Evolutionary conservation across 2,113 vertebrate genomes (phyloP).

Genomic region (Spermophilus dauricus): DNA sequence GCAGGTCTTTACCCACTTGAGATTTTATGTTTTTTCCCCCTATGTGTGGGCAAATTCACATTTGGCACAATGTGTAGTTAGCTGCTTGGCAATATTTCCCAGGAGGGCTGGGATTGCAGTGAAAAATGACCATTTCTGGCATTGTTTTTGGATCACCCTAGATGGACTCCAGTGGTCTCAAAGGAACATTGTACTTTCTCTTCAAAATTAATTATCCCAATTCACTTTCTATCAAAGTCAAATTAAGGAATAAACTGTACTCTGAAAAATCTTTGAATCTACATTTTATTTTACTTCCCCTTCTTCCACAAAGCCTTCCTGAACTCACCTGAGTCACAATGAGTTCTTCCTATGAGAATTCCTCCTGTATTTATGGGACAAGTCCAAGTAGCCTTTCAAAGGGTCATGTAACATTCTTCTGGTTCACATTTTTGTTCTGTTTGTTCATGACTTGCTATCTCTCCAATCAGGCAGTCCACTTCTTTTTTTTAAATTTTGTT

Average conservation of each 20-base stretch:
- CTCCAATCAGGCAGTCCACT: not conserved
- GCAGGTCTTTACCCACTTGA: not conserved
- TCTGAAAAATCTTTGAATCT: not conserved
- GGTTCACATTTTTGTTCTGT: not conserved
- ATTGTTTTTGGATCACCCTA: not conserved
- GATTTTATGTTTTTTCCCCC: conserved; percentile 20
- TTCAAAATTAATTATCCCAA: conserved; percentile 13
- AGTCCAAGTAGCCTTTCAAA: not conserved
- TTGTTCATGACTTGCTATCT: not conserved
- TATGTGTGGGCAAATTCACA: not conserved
- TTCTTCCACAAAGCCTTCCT: not conserved
- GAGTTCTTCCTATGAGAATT: conserved; percentile 20
- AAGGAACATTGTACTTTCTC: not conserved
- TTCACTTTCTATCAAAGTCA: conserved; percentile 21
- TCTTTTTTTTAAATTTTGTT: not conserved
- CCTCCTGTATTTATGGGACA: not conserved
- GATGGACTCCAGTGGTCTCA: not conserved
- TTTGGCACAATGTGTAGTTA: not conserved
- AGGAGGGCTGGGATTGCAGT: not conserved
- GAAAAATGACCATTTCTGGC: conserved; percentile 39
- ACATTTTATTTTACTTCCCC: not conserved
- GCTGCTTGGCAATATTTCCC: conserved; percentile 27
- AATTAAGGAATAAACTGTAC: not conserved
- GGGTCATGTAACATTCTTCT: not conserved
- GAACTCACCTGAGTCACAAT: not conserved